phyloP scores from a whole-genome alignment of 2,113 vertebrate genomes.

The Gopherus flavomarginatus region DNA sequence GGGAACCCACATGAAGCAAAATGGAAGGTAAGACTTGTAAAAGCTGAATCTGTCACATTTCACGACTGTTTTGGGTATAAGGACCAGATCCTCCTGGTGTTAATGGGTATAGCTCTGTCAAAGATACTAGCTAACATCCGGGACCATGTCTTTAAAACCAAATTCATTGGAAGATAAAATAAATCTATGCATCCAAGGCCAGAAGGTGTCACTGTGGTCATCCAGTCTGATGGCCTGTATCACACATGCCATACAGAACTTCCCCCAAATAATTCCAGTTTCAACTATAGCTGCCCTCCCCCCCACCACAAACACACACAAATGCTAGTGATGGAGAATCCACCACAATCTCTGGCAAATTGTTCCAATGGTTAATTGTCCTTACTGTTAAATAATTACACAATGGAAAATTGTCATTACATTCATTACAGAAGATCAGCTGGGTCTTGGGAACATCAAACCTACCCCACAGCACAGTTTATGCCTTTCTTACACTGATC shows the following conservation, averaged over 20 bases:
- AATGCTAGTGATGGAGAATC: not conserved
- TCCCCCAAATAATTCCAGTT: not conserved
- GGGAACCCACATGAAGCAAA: not conserved
- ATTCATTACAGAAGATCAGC: slow-evolving; percentile 35
- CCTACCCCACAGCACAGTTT: slow-evolving; percentile 30
- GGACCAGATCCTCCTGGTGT: not conserved
- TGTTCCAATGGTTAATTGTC: not conserved
- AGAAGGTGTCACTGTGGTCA: not conserved
- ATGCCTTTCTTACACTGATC: not conserved
- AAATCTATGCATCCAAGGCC: not conserved
- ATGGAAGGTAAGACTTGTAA: not conserved
- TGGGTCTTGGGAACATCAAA: slow-evolving; percentile 21
- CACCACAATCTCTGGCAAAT: not conserved
- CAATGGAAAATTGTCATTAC: not conserved
- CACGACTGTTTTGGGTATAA: not conserved
- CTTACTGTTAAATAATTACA: not conserved
- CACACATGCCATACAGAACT: not conserved
- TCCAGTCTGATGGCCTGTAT: not conserved
- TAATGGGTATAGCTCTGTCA: not conserved
- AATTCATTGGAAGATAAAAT: slow-evolving; percentile 2
- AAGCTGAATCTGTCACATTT: not conserved
- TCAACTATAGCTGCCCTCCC: accelerated
- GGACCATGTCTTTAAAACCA: not conserved
- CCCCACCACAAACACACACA: not conserved
- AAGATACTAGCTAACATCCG: not conserved